A percentile compares a stretch with the other conserved stretches of the same genome.
phyloP scores from a whole-genome alignment of 2,797 vertebrate genomes.

The Sphenodon punctatus region DNA sequence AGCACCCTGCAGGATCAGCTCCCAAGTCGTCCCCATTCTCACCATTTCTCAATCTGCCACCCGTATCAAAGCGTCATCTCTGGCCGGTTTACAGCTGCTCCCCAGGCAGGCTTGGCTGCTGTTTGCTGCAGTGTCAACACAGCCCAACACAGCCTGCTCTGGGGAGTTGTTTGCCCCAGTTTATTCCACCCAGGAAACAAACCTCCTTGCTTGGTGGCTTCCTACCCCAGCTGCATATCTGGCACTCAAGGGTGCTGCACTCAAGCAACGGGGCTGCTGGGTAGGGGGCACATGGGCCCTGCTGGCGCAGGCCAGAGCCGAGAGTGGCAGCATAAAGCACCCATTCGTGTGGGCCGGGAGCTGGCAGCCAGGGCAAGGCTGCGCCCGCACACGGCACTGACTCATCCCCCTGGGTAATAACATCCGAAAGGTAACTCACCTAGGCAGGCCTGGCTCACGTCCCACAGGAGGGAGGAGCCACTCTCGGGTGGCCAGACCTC shows the following conservation, averaged over 20 bases:
- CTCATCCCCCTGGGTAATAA: background rate
- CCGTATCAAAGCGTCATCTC: background rate
- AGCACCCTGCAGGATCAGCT: background rate
- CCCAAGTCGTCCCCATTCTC: background rate
- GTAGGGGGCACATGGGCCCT: background rate
- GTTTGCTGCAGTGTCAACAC: background rate
- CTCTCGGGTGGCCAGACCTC: background rate
- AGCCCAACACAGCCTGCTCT: background rate
- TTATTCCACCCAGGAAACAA: background rate
- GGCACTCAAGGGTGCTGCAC: background rate
- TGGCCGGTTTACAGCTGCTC: background rate
- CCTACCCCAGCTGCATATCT: background rate
- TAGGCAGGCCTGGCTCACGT: background rate
- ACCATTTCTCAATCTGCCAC: background rate
- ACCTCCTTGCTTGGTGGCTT: background rate
- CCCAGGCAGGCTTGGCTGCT: background rate
- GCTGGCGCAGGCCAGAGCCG: background rate
- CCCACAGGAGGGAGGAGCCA: background rate
- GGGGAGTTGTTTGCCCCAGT: background rate
- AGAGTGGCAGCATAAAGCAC: background rate
- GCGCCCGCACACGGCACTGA: conserved; percentile 1
- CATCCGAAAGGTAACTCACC: background rate
- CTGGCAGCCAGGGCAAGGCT: background rate
- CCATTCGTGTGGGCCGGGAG: background rate
- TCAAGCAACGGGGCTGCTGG: background rate